phyloP scores from a whole-genome alignment of 1,140 invertebrate species.

The Bactericera cockerelli region DNA sequence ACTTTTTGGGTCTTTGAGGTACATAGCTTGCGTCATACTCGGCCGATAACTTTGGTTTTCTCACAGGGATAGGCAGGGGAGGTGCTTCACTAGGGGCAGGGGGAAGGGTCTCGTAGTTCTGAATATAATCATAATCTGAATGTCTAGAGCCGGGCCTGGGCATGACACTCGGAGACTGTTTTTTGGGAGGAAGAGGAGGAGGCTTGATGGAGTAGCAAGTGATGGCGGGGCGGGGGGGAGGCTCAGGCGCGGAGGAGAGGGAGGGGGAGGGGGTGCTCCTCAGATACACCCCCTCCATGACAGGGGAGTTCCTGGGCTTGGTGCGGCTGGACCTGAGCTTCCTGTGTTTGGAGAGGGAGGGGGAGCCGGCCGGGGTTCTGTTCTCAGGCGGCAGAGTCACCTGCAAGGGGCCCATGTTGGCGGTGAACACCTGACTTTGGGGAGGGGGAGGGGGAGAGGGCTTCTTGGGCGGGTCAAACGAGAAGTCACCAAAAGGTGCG shows the following conservation, averaged over 20 bases:
- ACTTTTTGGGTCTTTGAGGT: slow-evolving; percentile 31
- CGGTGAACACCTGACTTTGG: slow-evolving; percentile 11
- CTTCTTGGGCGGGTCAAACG: slow-evolving; percentile 18
- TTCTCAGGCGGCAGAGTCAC: slow-evolving; percentile 49
- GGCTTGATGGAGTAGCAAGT: slow-evolving; percentile 42
- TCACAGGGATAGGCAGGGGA: slow-evolving; percentile 41
- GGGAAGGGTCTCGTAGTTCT: slow-evolving; percentile 34
- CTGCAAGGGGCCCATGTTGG: slow-evolving; percentile 39
- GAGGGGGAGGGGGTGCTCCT: slow-evolving; percentile 18
- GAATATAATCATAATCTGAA: slow-evolving; percentile 43
- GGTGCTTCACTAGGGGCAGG: slow-evolving; percentile 32
- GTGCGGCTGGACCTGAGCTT: not conserved
- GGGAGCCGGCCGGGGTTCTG: slow-evolving; percentile 19
- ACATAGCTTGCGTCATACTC: slow-evolving; percentile 25
- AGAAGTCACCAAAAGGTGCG: slow-evolving; percentile 32
- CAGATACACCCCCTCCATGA: slow-evolving; percentile 20
- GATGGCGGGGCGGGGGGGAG: slow-evolving; percentile 46
- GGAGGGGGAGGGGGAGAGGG: slow-evolving; percentile 12
- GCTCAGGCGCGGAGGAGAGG: slow-evolving; percentile 40
- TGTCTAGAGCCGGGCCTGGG: slow-evolving; percentile 43
- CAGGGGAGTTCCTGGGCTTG: slow-evolving; percentile 17
- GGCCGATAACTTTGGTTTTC: slow-evolving; percentile 39
- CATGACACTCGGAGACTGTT: slow-evolving; percentile 31
- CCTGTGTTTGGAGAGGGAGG: slow-evolving; percentile 17
- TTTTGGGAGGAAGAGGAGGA: slow-evolving; percentile 71